These are phyloP conservation scores for Columba guinea DNA, from an alignment of 2,797 vertebrate genomes.

Conservation along the genomic window DNA sequence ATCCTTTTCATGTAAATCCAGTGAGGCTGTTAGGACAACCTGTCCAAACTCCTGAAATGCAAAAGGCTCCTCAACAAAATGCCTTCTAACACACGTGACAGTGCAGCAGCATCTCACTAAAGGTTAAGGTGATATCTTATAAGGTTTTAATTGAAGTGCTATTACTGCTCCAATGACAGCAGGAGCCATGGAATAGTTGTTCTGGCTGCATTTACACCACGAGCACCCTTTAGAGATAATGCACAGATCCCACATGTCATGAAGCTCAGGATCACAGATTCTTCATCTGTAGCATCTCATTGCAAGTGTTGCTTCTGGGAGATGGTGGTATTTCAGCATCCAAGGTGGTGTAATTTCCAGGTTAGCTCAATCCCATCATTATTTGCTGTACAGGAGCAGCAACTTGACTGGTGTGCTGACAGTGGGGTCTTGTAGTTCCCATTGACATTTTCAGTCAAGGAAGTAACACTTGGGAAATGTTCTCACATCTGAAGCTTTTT, in stretches of 20 bases:
- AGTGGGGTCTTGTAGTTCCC: background rate
- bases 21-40: background rate
- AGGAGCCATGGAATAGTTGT: background rate
- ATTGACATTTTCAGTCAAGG: background rate
- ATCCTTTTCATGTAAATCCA: background rate
- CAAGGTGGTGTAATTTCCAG: background rate
- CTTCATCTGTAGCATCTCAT: background rate
- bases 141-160: background rate
- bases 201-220: background rate
- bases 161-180: rapidly evolving
- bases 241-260: background rate
- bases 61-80: background rate
- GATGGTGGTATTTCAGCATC: background rate
- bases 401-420: background rate
- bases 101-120: background rate
- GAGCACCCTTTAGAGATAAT: background rate
- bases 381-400: background rate
- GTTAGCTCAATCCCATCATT: background rate
- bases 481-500: background rate
- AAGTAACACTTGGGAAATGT: background rate
- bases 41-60: constrained; percentile 40
- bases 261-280: background rate
- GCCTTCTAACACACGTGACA: background rate
- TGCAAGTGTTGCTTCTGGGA: background rate
- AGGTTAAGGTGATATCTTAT: background rate